These are phyloP conservation scores for Pristionchus arcanus DNA, from an alignment of 2,888 invertebrate genomes.

Conservation along the genomic window DNA sequence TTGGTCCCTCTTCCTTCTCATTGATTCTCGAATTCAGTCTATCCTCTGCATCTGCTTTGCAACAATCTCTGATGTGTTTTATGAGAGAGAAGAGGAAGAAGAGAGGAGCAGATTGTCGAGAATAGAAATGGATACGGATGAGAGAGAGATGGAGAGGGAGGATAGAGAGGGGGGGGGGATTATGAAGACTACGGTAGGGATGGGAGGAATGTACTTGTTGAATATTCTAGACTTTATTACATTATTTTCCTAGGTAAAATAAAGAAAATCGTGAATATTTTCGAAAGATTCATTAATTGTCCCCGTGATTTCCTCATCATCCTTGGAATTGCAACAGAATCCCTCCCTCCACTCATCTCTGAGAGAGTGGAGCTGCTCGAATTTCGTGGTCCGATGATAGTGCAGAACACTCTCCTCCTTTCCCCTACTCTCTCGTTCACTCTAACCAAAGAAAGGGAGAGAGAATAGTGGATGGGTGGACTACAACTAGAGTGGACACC, in stretches of 20 bases:
- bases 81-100: slow-evolving; percentile 42
- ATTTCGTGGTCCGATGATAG: slow-evolving; percentile 34
- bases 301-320: neutral
- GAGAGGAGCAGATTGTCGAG: slow-evolving; percentile 19
- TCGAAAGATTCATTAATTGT: neutral
- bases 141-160: neutral
- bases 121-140: neutral
- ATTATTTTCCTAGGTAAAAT: too few species aligned
- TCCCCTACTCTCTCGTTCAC: neutral
- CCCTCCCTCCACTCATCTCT: slow-evolving; percentile 28
- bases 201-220: neutral
- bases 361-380: neutral
- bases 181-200: slow-evolving; percentile 33
- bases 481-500: neutral
- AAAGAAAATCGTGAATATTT: too few species aligned
- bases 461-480: neutral
- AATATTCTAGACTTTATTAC: neutral
- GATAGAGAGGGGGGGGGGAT: neutral
- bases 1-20: neutral
- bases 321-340: neutral
- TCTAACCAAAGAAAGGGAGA: neutral
- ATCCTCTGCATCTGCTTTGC: slow-evolving; percentile 29
- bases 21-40: neutral
- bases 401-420: neutral
- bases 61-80: slow-evolving; percentile 48